Conservation (phyloP, 2,797 vertebrate genomes). For the Sphenodon punctatus region DNA sequence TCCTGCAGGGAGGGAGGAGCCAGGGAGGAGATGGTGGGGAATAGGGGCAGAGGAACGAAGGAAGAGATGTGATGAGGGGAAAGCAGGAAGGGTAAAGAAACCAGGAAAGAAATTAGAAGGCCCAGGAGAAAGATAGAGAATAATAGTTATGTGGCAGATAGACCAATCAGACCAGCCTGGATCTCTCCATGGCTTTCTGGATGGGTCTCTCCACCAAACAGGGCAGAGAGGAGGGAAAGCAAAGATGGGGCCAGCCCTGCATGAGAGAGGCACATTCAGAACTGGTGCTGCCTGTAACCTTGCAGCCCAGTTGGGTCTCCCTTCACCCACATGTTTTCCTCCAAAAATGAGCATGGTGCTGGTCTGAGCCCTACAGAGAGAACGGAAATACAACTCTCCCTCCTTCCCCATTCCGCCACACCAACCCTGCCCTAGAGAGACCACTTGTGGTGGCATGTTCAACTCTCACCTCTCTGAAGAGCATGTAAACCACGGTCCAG, state of each 20-base stretch:
- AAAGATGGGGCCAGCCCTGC: fast-evolving
- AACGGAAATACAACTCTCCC: not conserved
- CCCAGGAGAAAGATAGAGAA: not conserved
- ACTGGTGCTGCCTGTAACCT: too few species aligned
- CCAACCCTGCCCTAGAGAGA: not conserved
- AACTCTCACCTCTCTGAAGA: not conserved
- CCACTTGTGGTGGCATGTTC: not conserved
- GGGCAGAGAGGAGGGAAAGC: fast-evolving
- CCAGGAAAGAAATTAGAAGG: not conserved
- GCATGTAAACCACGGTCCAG: not conserved
- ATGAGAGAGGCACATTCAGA: too few species aligned
- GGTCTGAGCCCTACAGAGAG: not conserved
- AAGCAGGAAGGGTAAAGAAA: not conserved
- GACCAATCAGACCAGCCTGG: not conserved
- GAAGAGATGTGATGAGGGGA: not conserved
- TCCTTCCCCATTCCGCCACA: not conserved
- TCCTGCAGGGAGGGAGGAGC: conserved; percentile 76
- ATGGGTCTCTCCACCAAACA: fast-evolving
- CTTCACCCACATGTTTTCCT: too few species aligned
- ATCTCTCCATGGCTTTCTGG: not conserved
- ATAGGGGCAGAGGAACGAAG: not conserved
- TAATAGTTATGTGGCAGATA: not conserved
- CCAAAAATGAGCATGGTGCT: too few species aligned
- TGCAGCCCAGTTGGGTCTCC: too few species aligned
- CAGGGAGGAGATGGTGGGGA: not conserved